A percentile compares a stretch with the other conserved stretches of the same genome.
These are phyloP conservation scores for Cyanocitta stelleri DNA, from an alignment of 2,113 vertebrate species.

Conservation along the genomic window DNA sequence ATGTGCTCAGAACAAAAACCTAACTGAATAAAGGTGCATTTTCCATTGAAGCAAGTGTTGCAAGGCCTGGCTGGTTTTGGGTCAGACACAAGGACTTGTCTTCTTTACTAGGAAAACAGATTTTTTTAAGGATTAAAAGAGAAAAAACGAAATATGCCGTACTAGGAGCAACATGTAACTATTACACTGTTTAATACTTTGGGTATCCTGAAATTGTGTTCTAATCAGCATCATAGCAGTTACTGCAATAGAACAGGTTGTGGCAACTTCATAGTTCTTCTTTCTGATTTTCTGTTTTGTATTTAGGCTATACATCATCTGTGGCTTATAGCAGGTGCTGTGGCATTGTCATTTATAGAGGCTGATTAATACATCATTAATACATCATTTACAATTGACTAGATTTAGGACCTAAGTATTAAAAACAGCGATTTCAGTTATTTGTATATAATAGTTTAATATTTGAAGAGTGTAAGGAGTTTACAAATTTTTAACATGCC, in stretches of 20 bases:
- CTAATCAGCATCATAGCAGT: not conserved
- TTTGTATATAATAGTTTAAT: not conserved
- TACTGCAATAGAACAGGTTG: not conserved
- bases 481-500: not conserved
- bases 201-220: not conserved
- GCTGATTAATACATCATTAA: not conserved
- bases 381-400: not conserved
- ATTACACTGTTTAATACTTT: not conserved
- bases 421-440: not conserved
- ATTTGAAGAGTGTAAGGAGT: not conserved
- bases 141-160: not conserved
- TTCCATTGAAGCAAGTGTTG: not conserved
- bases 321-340: not conserved
- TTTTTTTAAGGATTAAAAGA: not conserved
- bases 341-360: not conserved
- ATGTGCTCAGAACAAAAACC: not conserved
- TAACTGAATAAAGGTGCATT: not conserved
- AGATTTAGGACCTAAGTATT: not conserved
- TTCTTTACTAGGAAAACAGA: not conserved
- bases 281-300: not conserved
- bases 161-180: not conserved
- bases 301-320: not conserved
- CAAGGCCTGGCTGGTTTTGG: not conserved
- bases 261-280: not conserved
- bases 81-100: not conserved